Evolutionary conservation across 1,140 invertebrate genomes (phyloP).

Genomic region (Pristionchus pacificus): DNA sequence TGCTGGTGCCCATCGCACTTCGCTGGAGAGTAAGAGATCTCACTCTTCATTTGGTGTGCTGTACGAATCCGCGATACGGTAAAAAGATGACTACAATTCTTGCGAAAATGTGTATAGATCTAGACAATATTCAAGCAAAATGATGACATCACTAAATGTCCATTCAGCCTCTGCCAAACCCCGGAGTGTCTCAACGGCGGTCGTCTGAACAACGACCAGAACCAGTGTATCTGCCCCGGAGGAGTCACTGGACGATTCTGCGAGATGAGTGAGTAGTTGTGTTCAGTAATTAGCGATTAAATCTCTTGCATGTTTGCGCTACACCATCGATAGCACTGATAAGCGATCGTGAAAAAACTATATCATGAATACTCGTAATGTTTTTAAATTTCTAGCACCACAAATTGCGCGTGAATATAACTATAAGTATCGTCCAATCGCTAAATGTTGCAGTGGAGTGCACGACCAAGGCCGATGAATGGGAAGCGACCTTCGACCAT

Average conservation of each 20-base stretch:
- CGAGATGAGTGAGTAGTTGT: constrained; percentile 28
- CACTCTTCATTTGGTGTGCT: too few relatives aligned
- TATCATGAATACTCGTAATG: too few relatives aligned
- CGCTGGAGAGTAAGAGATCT: constrained; percentile 26
- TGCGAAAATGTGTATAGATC: not conserved
- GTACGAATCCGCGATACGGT: not conserved
- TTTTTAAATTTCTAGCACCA: too few relatives aligned
- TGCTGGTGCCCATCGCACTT: constrained; percentile 37
- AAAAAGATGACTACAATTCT: not conserved
- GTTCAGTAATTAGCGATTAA: too few relatives aligned
- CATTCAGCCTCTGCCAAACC: constrained; percentile 21
- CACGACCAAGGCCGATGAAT: constrained; percentile 12
- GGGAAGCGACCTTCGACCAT: constrained; percentile 19
- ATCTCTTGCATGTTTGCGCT: too few relatives aligned
- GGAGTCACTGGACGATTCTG: constrained; percentile 38
- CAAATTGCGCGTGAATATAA: not conserved
- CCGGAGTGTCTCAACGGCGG: constrained; percentile 37
- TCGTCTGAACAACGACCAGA: constrained; percentile 13
- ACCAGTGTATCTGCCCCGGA: constrained; percentile 30
- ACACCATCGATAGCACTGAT: too few relatives aligned
- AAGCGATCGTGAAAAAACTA: too few relatives aligned
- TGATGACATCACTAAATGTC: constrained; percentile 3
- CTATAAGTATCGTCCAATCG: not conserved
- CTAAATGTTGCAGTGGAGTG: constrained; percentile 28
- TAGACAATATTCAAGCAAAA: not conserved